phyloP scores from a whole-genome alignment of 2,797 vertebrate species.

The Tadarida brasiliensis region DNA sequence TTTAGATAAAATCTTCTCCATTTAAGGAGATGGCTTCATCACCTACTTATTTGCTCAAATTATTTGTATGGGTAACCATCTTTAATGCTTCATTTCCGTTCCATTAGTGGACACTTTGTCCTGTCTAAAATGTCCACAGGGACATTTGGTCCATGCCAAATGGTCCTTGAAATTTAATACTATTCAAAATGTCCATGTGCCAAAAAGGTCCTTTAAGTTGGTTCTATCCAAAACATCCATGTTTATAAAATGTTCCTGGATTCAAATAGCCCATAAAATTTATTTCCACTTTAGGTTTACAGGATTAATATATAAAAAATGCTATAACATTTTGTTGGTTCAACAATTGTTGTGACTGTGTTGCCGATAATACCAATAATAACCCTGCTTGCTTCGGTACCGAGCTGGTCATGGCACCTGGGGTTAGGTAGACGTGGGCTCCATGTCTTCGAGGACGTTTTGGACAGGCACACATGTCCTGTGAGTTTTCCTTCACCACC shows the following conservation, averaged over 20 bases:
- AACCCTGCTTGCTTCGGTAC: not conserved
- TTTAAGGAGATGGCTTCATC: not conserved
- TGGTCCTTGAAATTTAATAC: not conserved
- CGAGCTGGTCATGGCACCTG: not conserved
- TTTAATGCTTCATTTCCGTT: not conserved
- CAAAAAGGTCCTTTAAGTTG: not conserved
- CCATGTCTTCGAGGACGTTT: not conserved
- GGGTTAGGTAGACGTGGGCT: not conserved
- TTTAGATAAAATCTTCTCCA: conserved; percentile 8
- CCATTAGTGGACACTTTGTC: not conserved
- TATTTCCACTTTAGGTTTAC: not conserved
- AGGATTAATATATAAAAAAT: not conserved
- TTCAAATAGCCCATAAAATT: not conserved
- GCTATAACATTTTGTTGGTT: not conserved
- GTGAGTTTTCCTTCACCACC: not conserved
- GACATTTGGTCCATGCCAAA: not conserved
- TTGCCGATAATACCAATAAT: not conserved
- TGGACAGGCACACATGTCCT: not conserved
- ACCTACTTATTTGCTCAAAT: not conserved
- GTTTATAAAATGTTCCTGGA: not conserved
- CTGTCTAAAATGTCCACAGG: not conserved
- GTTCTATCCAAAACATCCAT: not conserved
- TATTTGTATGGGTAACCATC: not conserved
- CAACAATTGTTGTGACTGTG: not conserved
- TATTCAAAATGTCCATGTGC: not conserved